phyloP scores from a whole-genome alignment of 1,140 invertebrate genomes.

The Drosophila setifemur region DNA sequence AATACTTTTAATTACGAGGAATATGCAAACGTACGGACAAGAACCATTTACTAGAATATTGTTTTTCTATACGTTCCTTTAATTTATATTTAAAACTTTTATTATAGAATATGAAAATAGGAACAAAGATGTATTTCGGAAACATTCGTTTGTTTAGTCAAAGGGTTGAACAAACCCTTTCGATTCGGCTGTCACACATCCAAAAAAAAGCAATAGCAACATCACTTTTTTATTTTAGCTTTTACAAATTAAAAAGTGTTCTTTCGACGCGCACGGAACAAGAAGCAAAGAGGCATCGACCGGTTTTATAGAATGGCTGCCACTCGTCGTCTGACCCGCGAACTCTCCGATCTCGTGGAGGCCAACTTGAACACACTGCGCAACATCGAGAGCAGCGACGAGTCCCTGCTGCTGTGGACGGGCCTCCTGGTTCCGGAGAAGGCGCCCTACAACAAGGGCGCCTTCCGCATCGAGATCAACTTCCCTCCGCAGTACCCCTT shows the following conservation, averaged over 20 bases:
- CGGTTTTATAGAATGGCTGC: slow-evolving; percentile 85
- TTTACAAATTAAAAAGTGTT: slow-evolving; percentile 8
- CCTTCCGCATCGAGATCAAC: slow-evolving; percentile 98
- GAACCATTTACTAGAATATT: too few relatives aligned
- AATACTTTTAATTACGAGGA: too few relatives aligned
- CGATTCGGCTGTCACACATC: slow-evolving; percentile 2
- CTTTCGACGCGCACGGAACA: background rate
- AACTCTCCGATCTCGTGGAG: slow-evolving; percentile 92
- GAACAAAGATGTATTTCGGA: too few relatives aligned
- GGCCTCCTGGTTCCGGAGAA: slow-evolving; percentile 97
- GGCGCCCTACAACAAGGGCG: slow-evolving; percentile 98
- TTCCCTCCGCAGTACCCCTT: slow-evolving; percentile 99
- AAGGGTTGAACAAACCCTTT: slow-evolving; percentile 1
- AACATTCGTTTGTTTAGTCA: too few relatives aligned
- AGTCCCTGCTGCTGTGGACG: slow-evolving; percentile 96
- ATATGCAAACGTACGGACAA: too few relatives aligned
- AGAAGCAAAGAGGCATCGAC: background rate
- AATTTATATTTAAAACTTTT: background rate
- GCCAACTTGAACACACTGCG: slow-evolving; percentile 91
- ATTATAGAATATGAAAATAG: too few relatives aligned
- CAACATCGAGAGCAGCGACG: slow-evolving; percentile 95
- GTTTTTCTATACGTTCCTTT: background rate
- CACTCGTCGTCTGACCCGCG: slow-evolving; percentile 89
- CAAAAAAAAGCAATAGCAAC: slow-evolving; percentile 4
- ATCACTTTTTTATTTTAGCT: slow-evolving; percentile 1